Percentiles rank a stretch among this genome's conserved stretches.
Conservation (phyloP, 2,888 invertebrate genomes). For the Brachyptera putata region DNA sequence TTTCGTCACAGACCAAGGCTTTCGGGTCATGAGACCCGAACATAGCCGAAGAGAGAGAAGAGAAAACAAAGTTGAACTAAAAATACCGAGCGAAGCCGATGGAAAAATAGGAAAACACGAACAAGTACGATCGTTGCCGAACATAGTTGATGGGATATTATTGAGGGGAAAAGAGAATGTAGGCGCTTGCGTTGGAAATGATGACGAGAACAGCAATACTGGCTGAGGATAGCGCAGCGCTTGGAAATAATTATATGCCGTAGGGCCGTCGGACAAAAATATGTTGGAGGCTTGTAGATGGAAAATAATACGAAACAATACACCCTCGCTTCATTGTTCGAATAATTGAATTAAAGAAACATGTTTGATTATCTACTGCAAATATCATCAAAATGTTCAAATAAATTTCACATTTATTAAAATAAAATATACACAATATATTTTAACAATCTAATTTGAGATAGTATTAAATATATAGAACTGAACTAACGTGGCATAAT, state of each 20-base stretch:
- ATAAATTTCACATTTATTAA: too few relatives aligned
- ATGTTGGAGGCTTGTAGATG: too few relatives aligned
- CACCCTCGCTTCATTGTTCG: neutral
- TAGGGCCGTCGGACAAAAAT: neutral
- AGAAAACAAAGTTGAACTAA: neutral
- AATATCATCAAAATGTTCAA: too few relatives aligned
- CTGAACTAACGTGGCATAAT: too few relatives aligned
- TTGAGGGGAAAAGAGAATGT: neutral
- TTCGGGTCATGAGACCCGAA: slow-evolving; percentile 35
- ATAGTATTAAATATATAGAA: too few relatives aligned
- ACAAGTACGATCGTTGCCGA: neutral
- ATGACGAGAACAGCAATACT: neutral
- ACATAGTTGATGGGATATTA: neutral
- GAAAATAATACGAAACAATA: neutral
- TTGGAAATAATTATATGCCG: neutral
- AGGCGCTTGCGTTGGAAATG: neutral
- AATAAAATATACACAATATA: too few relatives aligned
- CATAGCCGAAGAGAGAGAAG: slow-evolving; percentile 26
- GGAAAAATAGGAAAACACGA: neutral
- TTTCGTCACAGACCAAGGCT: slow-evolving; percentile 37
- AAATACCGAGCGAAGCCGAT: neutral
- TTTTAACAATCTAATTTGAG: too few relatives aligned
- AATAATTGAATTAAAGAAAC: too few relatives aligned
- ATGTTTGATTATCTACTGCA: too few relatives aligned
- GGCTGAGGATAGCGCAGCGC: neutral